These are phyloP conservation scores for Odontocerum albicorne DNA, from an alignment of 2,888 invertebrate genomes.

Conservation along the genomic window DNA sequence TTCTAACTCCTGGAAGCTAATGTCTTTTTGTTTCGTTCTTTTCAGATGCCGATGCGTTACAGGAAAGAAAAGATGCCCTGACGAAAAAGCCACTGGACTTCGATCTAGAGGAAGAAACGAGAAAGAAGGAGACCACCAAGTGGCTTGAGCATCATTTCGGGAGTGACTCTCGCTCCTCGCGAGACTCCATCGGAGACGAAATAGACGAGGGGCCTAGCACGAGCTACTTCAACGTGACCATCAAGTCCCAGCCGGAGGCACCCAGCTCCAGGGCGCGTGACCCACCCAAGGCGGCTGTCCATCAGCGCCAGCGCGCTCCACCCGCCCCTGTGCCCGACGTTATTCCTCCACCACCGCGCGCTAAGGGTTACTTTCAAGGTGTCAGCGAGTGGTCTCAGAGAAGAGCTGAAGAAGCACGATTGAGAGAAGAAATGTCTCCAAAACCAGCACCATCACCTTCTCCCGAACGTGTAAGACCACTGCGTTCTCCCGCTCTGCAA, in stretches of 20 bases:
- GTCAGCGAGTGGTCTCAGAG: conserved; percentile 81
- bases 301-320: conserved; percentile 51
- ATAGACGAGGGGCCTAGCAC: conserved; percentile 63
- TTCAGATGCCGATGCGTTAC: conserved; percentile 42
- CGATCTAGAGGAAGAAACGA: conserved; percentile 85
- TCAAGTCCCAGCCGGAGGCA: conserved; percentile 63
- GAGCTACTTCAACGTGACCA: conserved; percentile 75
- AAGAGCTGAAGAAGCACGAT: conserved; percentile 55
- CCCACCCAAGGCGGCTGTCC: conserved; percentile 45
- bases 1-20: no score
- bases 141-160: conserved; percentile 92
- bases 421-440: conserved; percentile 54
- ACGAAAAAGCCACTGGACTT: conserved; percentile 81
- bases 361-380: conserved; percentile 68
- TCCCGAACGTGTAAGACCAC: conserved; percentile 48
- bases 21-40: conserved; percentile 5
- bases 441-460: conserved; percentile 52
- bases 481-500: conserved; percentile 50
- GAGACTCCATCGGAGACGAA: conserved; percentile 68
- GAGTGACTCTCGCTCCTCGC: conserved; percentile 79
- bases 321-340: conserved; percentile 56
- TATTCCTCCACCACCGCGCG: conserved; percentile 49
- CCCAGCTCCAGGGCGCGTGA: conserved; percentile 44
- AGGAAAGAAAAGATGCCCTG: conserved; percentile 68
- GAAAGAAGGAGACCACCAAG: conserved; percentile 87